These are phyloP conservation scores for Sipha maydis DNA, from an alignment of 2,888 invertebrate species.

Conservation along the genomic window DNA sequence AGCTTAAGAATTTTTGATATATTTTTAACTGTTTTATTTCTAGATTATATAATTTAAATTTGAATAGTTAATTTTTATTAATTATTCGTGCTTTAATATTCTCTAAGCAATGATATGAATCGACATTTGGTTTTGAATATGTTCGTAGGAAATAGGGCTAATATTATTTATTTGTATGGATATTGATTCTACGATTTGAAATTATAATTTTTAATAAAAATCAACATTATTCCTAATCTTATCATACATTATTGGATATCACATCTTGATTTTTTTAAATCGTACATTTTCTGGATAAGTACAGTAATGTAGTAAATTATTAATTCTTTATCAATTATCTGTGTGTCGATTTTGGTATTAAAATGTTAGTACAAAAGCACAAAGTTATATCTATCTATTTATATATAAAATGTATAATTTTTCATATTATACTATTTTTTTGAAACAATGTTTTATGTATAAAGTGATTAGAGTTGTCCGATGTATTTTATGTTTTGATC, in stretches of 20 bases:
- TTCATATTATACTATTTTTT: not conserved
- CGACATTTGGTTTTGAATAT: not conserved
- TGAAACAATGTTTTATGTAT: not conserved
- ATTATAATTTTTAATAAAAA: not conserved
- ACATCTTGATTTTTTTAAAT: not conserved
- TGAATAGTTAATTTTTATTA: not conserved
- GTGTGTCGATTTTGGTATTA: not conserved
- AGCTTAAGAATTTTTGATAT: too few relatives aligned
- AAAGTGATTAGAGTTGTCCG: not conserved
- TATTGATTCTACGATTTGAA: not conserved
- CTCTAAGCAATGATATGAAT: not conserved
- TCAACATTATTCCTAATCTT: not conserved
- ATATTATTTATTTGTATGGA: not conserved
- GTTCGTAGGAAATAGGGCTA: not conserved
- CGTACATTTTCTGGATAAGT: not conserved
- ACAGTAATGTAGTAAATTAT: not conserved
- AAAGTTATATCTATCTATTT: not conserved
- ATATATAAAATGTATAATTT: too few relatives aligned
- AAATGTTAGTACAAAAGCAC: not conserved
- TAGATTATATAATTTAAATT: not conserved
- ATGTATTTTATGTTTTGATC: not conserved
- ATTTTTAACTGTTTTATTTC: too few relatives aligned
- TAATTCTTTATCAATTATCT: not conserved
- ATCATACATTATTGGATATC: not conserved
- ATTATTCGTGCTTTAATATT: too few relatives aligned